A percentile compares a stretch with the other conserved stretches of the same genome.
phyloP scores from a whole-genome alignment of 2,888 invertebrate species.

The Athrips mouffetella region DNA sequence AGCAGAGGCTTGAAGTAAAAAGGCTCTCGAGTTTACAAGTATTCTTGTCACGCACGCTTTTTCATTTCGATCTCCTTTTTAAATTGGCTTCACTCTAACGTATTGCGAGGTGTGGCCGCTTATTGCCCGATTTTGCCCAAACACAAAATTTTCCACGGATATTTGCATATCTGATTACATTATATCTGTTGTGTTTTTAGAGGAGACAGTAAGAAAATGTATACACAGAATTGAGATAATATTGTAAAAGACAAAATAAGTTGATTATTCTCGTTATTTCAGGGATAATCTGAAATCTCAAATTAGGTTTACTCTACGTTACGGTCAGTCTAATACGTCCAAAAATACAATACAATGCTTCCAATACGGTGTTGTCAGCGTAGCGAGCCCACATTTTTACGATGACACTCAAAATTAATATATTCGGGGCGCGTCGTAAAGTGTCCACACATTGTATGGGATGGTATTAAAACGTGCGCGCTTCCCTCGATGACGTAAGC shows the following conservation, averaged over 20 bases:
- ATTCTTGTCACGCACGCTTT: conserved; percentile 27
- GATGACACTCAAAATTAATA: conserved; percentile 15
- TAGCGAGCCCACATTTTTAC: conserved; percentile 12
- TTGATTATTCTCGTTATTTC: too few species aligned
- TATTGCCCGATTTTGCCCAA: conserved; percentile 1
- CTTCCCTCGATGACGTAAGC: conserved; percentile 30
- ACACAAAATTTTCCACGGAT: neutral
- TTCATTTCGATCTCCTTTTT: conserved; percentile 22
- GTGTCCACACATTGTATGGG: conserved; percentile 16
- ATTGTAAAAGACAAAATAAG: too few species aligned
- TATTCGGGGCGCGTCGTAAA: conserved; percentile 19
- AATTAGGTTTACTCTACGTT: neutral
- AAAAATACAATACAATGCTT: neutral
- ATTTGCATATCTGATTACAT: too few species aligned
- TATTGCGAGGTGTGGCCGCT: conserved; percentile 26
- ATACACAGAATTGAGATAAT: too few species aligned
- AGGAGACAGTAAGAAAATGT: too few species aligned
- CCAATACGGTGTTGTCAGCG: conserved; percentile 1
- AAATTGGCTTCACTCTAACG: conserved; percentile 34
- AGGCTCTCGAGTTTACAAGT: conserved; percentile 13
- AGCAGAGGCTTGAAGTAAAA: conserved; percentile 12
- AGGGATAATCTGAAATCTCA: neutral
- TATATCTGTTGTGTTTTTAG: too few species aligned
- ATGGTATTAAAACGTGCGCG: conserved; percentile 25
- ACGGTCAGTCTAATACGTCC: neutral